phyloP scores from a whole-genome alignment of 2,888 invertebrate species.

The Phragmatobia fuliginosa region DNA sequence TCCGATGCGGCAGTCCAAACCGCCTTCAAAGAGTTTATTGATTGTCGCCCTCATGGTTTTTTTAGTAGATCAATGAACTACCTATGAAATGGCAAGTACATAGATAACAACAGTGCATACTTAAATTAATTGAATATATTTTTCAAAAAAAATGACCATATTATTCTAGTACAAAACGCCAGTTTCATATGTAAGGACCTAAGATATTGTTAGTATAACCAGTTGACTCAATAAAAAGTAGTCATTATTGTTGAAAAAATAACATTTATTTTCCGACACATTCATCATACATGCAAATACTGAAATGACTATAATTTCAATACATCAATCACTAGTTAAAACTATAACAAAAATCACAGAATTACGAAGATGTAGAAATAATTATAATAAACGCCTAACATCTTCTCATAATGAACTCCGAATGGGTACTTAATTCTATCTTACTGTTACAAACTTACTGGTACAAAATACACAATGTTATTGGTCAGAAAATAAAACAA shows the following conservation, averaged over 20 bases:
- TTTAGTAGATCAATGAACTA: too few species aligned
- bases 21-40: too few species aligned
- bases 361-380: constrained; percentile 78
- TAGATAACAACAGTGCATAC: too few species aligned
- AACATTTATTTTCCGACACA: constrained; percentile 84
- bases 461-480: constrained; percentile 68
- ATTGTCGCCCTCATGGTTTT: too few species aligned
- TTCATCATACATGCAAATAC: constrained; percentile 82
- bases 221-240: not conserved
- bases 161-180: too few species aligned
- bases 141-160: too few species aligned
- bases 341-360: constrained; percentile 84
- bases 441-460: constrained; percentile 61
- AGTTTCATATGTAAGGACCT: too few species aligned
- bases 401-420: constrained; percentile 77
- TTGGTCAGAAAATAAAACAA: constrained; percentile 84
- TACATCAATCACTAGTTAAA: constrained; percentile 76
- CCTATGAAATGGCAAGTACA: too few species aligned
- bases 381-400: constrained; percentile 69
- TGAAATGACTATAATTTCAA: constrained; percentile 75
- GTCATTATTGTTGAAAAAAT: constrained; percentile 71
- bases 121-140: too few species aligned
- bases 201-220: too few species aligned
- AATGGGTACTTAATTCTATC: constrained; percentile 75
- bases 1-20: too few species aligned